A percentile compares a stretch with the other conserved stretches of the same genome.
Conservation (phyloP, 2,797 vertebrate species). For the Lutjanus campechanus region DNA sequence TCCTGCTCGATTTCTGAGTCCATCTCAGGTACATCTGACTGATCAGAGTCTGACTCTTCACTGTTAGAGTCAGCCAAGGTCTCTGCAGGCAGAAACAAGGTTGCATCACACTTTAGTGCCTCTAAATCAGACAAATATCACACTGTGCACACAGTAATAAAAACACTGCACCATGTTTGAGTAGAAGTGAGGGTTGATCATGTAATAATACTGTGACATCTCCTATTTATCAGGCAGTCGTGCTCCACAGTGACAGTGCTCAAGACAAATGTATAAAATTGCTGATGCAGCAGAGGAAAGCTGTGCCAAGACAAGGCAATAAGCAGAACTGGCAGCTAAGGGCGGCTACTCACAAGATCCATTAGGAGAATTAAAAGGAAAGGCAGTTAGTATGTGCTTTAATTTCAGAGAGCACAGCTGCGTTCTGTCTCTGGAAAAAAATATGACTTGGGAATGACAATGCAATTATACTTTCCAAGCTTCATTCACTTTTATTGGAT, state of each 20-base stretch:
- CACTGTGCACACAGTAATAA: conserved; percentile 15
- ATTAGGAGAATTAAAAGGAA: conserved; percentile 87
- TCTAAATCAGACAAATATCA: conserved; percentile 48
- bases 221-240: conserved; percentile 66
- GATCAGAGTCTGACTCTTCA: conserved; percentile 98
- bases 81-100: conserved; percentile 85
- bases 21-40: conserved; percentile 98
- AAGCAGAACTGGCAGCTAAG: conserved; percentile 75
- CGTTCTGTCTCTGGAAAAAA: conserved; percentile 58
- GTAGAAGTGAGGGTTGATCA: conserved; percentile 45
- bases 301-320: conserved; percentile 69
- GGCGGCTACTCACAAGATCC: conserved; percentile 71
- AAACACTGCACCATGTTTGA: conserved; percentile 34
- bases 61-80: conserved; percentile 96
- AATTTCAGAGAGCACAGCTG: conserved; percentile 75
- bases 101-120: conserved; percentile 30
- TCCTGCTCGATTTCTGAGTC: conserved; percentile 99
- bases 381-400: conserved; percentile 70
- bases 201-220: conserved; percentile 61
- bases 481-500: conserved; percentile 69
- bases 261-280: conserved; percentile 72
- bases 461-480: conserved; percentile 72
- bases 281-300: conserved; percentile 78
- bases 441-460: conserved; percentile 74
- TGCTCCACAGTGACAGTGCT: conserved; percentile 64